phyloP scores from a whole-genome alignment of 2,888 invertebrate species.

The Cryptocephalus moraei region DNA sequence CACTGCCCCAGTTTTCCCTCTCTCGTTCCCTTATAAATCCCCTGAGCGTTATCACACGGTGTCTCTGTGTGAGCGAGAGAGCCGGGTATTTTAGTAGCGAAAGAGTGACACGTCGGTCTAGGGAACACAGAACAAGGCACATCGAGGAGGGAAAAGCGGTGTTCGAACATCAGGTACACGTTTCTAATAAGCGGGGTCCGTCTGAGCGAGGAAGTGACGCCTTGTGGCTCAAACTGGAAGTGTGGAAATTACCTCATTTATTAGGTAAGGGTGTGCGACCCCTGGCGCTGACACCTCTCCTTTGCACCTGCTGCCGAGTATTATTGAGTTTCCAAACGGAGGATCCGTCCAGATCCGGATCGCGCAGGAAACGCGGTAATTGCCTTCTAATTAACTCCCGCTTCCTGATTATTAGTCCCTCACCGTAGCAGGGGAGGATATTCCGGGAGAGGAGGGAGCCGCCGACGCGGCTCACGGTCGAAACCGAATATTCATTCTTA shows the following conservation, averaged over 20 bases:
- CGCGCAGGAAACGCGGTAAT: conserved; percentile 16
- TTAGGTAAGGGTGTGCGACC: conserved; percentile 42
- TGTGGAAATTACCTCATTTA: conserved; percentile 45
- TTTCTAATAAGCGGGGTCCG: conserved; percentile 35
- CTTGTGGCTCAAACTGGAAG: conserved; percentile 39
- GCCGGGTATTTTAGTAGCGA: too few relatives aligned
- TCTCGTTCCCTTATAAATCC: too few relatives aligned
- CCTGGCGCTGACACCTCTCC: conserved; percentile 43
- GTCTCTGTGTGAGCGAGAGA: too few relatives aligned
- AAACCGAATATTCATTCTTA: too few relatives aligned
- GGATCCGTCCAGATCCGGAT: conserved; percentile 24
- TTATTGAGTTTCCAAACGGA: conserved; percentile 38
- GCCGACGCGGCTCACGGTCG: too few relatives aligned
- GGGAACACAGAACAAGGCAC: too few relatives aligned
- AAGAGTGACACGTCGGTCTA: too few relatives aligned
- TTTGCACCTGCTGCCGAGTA: conserved; percentile 42
- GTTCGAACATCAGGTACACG: conserved; percentile 38
- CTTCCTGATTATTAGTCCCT: conserved; percentile 9
- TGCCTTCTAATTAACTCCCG: conserved; percentile 15
- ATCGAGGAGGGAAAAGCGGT: conserved; percentile 13
- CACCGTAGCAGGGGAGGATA: too few relatives aligned
- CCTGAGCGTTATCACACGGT: too few relatives aligned
- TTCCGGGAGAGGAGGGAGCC: too few relatives aligned
- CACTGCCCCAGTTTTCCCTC: too few relatives aligned
- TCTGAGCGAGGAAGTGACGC: conserved; percentile 26